Base-by-base conservation (phyloP, 2,797 vertebrate species). In the Sebastes itinus region DNA sequence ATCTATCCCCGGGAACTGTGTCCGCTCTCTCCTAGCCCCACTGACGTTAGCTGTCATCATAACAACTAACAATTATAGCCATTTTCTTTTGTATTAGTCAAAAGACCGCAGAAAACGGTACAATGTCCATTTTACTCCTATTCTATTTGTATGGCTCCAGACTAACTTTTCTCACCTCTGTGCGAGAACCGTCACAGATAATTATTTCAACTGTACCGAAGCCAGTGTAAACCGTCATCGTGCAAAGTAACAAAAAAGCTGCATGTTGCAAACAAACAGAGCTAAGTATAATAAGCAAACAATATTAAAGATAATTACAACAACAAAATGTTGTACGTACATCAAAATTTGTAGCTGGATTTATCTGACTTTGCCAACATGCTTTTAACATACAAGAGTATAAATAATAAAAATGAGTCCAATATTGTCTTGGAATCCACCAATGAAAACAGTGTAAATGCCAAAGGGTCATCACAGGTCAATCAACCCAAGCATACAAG, bases 401-500 rank as follows among this genome's bases (percentile, higher is more conserved):
- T 8, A 28, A 20, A 38, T 52, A 72, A 55, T 55, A 27, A 0
- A 23, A 62, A 18, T 20, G 14, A 22, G 20, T 55, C 11, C 6
- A 28, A 30, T 65, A 16, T 32, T 33, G 23, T 10, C 14, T 64
- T 68, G 6, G 49, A 55, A 71, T 75, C 46, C 22, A 80, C 22
- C 7, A 4, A 23, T 56, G 23, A 70, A 78, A 76, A 52, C 55
- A 11, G 6, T 68, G 30, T 56, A 32, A 75, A 72, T 33, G 27
- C 32, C 72, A 9, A 49, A 22, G 11, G 58, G 56, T 25, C n/a
- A 30, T 7, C 4, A 25, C 23, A 27, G 56, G 33, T 30, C 64
- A 66, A 49, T 85, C 67, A 72, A 77, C 2, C 38, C 38, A 28
- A 67, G 61, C 75, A 23, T 27, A 38, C 2, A 56, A 73, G 67